Base-by-base conservation (phyloP, 2,888 invertebrate species). In the Liopterus haemorrhoidalis region DNA sequence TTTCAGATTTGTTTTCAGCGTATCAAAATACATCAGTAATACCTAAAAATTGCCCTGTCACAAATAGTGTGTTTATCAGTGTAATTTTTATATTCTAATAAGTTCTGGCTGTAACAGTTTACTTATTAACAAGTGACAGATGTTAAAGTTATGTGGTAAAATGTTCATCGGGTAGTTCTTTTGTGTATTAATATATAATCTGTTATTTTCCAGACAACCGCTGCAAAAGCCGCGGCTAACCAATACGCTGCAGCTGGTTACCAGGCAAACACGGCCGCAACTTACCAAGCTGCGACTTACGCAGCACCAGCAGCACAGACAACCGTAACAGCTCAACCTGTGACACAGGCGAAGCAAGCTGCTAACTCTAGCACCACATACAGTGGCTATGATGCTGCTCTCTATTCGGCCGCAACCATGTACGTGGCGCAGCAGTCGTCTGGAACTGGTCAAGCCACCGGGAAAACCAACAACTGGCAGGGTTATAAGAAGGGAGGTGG, bases 361-460 rank as follows among this genome's bases (percentile, higher is more conserved):
- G 74, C 75, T 59, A 70, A 82, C 60, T 79, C 80, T 62, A 76
- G 80, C 65, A 81, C 79, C 59, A 75, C 76, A 55, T 85, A 82
- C 73, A 82, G 86, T 62, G 91, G 90, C 64, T 94, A 93, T 73
- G 92, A 94, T 75, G 87, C 92, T 57, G 94, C 94, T 58, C 78
- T 95, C 56, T 95, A 94, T 74, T 92, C 89, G 70, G 94, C 93
- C 54, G 93, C 93, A 54, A 89, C 90, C 50, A 87, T 89, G 82
- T 95, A 91, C 71, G 91, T 93, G 60, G 90, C 91, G 59, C 90
- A 89, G 64, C 84, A 85, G 67, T 74, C 71, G 54, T 74, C 74
- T 54, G 71, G 71, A 14, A 74, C 69, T 57, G 53, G 49, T 43
- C 52, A 51, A 48, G 65, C 70, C 52, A 64, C 67, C 62, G 63